phyloP scores from a whole-genome alignment of 2,113 vertebrate genomes.

The Pogona vitticeps region DNA sequence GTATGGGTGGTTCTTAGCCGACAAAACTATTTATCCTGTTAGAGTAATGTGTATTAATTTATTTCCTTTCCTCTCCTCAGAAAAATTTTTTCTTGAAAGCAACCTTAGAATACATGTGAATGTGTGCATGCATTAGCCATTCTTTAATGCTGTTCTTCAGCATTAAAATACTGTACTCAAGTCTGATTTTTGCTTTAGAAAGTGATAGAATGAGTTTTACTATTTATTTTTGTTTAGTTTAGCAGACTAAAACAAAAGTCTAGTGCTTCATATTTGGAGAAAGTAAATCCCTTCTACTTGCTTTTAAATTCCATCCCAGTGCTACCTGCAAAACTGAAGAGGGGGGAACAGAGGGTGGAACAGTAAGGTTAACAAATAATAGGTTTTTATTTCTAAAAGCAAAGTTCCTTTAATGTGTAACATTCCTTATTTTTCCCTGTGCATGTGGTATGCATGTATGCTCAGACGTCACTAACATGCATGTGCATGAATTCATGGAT shows the following conservation, averaged over 20 bases:
- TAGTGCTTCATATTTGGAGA: slow-evolving; percentile 27
- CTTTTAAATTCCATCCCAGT: slow-evolving; percentile 29
- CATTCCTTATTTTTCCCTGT: slow-evolving; percentile 67
- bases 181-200: slow-evolving; percentile 33
- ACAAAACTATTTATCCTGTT: slow-evolving; percentile 56
- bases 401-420: slow-evolving; percentile 32
- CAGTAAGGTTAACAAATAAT: slow-evolving; percentile 28
- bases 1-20: slow-evolving; percentile 42
- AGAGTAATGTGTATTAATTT: slow-evolving; percentile 41
- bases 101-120: slow-evolving; percentile 56
- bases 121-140: slow-evolving; percentile 22
- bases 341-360: slow-evolving; percentile 17
- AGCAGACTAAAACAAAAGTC: slow-evolving; percentile 25
- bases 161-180: slow-evolving; percentile 46
- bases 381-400: slow-evolving; percentile 30
- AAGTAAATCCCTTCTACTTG: slow-evolving; percentile 24
- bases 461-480: slow-evolving; percentile 64
- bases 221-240: no score
- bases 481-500: slow-evolving; percentile 76
- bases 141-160: slow-evolving; percentile 57
- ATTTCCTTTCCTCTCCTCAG: slow-evolving; percentile 44
- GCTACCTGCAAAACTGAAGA: slow-evolving; percentile 26
- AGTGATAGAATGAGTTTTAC: slow-evolving; percentile 23
- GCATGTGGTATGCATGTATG: slow-evolving; percentile 67
- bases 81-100: slow-evolving; percentile 20